phyloP scores from a whole-genome alignment of 2,888 invertebrate genomes.

The Dryobota labecula region DNA sequence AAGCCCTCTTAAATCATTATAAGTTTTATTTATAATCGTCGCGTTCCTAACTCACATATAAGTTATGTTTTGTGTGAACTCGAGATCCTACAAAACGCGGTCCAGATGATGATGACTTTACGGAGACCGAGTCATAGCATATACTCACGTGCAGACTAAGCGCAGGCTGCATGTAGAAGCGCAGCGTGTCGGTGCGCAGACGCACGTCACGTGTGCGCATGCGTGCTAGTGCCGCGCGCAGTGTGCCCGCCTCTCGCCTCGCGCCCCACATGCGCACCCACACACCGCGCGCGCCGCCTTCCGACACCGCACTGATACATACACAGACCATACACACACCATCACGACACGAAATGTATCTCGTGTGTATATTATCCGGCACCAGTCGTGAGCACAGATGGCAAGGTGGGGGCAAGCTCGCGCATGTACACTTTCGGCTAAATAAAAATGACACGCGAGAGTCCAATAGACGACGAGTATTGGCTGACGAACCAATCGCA shows the following conservation, averaged over 20 bases:
- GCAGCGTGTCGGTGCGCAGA: conserved; percentile 82
- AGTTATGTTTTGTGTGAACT: background rate
- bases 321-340: background rate
- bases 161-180: conserved; percentile 93
- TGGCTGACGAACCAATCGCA: too few species aligned
- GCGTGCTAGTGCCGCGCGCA: conserved; percentile 81
- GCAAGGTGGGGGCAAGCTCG: too few species aligned
- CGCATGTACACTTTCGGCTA: too few species aligned
- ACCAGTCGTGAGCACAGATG: too few species aligned
- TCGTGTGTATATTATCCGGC: too few species aligned
- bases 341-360: background rate
- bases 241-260: conserved; percentile 79
- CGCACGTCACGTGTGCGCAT: conserved; percentile 72
- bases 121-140: background rate
- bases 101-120: background rate
- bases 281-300: conserved; percentile 77
- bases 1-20: too few species aligned
- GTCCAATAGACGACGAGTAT: too few species aligned
- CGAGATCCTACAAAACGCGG: background rate
- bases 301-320: conserved; percentile 72
- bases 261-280: conserved; percentile 84
- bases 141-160: conserved; percentile 92
- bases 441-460: too few species aligned
- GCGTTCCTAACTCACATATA: too few species aligned
- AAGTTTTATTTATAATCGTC: background rate